Percentiles rank a stretch among this genome's conserved stretches.
These are phyloP conservation scores for Pelobates fuscus DNA, from an alignment of 2,113 vertebrate genomes.

Conservation along the genomic window DNA sequence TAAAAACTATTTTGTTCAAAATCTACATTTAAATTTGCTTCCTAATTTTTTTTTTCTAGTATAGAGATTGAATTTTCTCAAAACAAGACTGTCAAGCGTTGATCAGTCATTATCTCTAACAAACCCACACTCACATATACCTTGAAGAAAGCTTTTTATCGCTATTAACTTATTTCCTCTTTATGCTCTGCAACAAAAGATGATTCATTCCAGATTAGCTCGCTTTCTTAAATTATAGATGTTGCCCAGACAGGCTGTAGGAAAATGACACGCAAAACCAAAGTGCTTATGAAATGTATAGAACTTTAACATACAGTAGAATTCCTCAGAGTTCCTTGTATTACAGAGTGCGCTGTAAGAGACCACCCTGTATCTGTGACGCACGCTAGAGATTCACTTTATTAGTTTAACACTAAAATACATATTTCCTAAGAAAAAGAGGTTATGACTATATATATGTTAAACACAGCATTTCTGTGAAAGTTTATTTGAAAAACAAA, in stretches of 20 bases:
- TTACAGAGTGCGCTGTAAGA: conserved; percentile 9
- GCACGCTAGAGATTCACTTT: no score
- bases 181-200: conserved; percentile 1
- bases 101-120: conserved; percentile 29
- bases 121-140: conserved; percentile 12
- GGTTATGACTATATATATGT: no score
- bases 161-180: conserved; percentile 11
- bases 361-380: conserved; percentile 39
- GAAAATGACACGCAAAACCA: conserved; percentile 34
- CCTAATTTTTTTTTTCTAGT: not conserved
- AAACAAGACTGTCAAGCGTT: not conserved
- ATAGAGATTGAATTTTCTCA: not conserved
- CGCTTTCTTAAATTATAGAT: conserved; percentile 28
- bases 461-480: no score
- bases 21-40: not conserved
- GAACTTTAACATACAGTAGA: conserved; percentile 16
- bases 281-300: conserved; percentile 25
- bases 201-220: conserved; percentile 43
- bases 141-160: not conserved
- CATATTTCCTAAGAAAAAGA: no score
- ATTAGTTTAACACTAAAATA: no score
- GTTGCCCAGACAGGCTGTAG: conserved; percentile 35
- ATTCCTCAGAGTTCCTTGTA: conserved; percentile 7
- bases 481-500: no score
- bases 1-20: not conserved